Conservation (phyloP, 2,888 invertebrate species). For the Melangyna quadrimaculata region DNA sequence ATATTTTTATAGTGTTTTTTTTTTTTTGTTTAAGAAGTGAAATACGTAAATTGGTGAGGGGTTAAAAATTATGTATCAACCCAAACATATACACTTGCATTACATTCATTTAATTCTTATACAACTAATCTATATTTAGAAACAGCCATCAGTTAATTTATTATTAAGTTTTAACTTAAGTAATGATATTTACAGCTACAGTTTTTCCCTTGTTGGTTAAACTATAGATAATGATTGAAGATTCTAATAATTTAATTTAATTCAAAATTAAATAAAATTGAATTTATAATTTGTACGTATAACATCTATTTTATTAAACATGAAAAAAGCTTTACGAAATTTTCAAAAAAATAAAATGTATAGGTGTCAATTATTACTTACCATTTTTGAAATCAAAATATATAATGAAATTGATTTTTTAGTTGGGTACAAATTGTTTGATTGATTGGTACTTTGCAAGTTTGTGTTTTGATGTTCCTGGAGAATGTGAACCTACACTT, state of each 20-base stretch:
- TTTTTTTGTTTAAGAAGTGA: slow-evolving; percentile 25
- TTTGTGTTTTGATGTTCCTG: too few species aligned
- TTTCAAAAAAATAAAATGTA: too few species aligned
- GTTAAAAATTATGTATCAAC: slow-evolving; percentile 13
- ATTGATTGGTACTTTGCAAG: too few species aligned
- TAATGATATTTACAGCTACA: background rate
- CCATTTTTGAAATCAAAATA: too few species aligned
- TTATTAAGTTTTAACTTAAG: background rate
- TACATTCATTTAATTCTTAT: background rate
- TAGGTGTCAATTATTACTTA: too few species aligned
- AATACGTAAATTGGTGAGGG: slow-evolving; percentile 24
- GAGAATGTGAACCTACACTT: too few species aligned
- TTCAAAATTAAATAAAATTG: background rate
- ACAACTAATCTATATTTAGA: slow-evolving; percentile 32
- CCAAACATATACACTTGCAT: slow-evolving; percentile 19
- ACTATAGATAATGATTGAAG: background rate
- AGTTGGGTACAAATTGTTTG: too few species aligned
- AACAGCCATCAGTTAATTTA: slow-evolving; percentile 68
- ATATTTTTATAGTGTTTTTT: background rate
- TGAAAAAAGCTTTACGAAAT: too few species aligned
- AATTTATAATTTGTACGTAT: background rate
- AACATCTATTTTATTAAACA: background rate
- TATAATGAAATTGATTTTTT: too few species aligned
- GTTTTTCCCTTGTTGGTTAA: background rate
- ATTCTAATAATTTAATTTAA: background rate